Percentiles rank a stretch among this genome's conserved stretches.
Evolutionary conservation across 2,888 invertebrate genomes (phyloP).

Genomic region (Stenurella melanura): DNA sequence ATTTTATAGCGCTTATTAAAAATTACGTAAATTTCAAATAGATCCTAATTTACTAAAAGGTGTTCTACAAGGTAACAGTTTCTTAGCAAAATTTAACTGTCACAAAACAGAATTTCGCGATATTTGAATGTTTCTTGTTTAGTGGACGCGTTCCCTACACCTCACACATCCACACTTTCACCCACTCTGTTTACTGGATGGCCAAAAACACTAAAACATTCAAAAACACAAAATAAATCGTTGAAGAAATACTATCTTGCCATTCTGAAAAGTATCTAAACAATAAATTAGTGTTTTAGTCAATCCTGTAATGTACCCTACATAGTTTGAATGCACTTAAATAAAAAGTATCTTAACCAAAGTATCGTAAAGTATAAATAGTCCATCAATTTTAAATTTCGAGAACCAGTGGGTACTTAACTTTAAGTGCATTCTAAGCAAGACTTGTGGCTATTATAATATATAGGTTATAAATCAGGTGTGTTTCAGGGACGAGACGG

Average conservation of each 20-base stretch:
- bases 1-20: background rate
- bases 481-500: conserved; percentile 70
- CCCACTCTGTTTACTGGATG: conserved; percentile 45
- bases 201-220: conserved; percentile 47
- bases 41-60: background rate
- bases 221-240: background rate
- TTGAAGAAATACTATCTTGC: background rate
- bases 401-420: background rate
- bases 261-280: background rate
- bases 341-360: conserved; percentile 24
- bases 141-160: conserved; percentile 53
- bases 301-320: conserved; percentile 35
- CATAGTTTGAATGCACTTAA: conserved; percentile 52
- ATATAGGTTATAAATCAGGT: conserved; percentile 59
- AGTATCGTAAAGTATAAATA: background rate
- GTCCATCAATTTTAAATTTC: background rate
- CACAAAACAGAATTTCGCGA: background rate
- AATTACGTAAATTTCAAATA: background rate
- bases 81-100: background rate
- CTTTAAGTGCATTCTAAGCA: conserved; percentile 23
- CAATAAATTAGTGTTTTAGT: conserved; percentile 46
- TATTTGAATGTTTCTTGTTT: conserved; percentile 40
- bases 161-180: conserved; percentile 50
- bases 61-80: background rate
- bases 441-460: conserved; percentile 45